Percentiles rank a stretch among this genome's conserved stretches.
Conservation (phyloP, 2,113 vertebrate genomes). For the Montifringilla adamsi region DNA sequence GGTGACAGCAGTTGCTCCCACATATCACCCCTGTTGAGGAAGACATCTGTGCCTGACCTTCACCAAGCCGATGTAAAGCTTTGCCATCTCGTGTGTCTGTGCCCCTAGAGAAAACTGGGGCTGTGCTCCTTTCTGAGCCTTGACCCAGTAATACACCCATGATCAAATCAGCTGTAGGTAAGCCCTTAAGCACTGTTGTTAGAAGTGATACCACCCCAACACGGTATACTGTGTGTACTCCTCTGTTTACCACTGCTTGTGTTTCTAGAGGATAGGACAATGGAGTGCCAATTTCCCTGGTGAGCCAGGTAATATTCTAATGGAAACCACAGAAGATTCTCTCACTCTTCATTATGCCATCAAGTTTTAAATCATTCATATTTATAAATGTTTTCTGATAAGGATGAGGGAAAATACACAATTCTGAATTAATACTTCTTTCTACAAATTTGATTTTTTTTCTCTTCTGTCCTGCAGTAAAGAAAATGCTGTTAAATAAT, state of each 20-base stretch:
- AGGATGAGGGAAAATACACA: neutral
- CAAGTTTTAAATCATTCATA: neutral
- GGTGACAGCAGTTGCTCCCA: fast-evolving
- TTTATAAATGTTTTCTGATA: neutral
- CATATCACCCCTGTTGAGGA: neutral
- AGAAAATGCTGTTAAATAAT: neutral
- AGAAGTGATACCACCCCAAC: neutral
- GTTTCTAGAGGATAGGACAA: neutral
- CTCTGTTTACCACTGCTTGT: neutral
- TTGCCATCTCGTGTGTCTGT: fast-evolving
- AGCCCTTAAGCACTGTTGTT: neutral
- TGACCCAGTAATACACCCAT: neutral
- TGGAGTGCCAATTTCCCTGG: neutral
- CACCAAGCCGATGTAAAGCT: neutral
- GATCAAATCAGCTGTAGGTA: neutral
- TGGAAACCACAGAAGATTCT: neutral
- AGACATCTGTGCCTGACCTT: neutral
- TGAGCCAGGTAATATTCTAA: fast-evolving
- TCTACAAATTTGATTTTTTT: neutral
- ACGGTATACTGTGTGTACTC: too few relatives aligned
- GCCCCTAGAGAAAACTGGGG: fast-evolving
- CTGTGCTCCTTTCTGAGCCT: neutral
- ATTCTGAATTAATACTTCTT: neutral
- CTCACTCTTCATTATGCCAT: neutral
- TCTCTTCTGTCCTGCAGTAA: neutral